A percentile compares a stretch with the other conserved stretches of the same genome.
Conservation (phyloP, 2,797 vertebrate species). For the Mormyrops boulengeri region DNA sequence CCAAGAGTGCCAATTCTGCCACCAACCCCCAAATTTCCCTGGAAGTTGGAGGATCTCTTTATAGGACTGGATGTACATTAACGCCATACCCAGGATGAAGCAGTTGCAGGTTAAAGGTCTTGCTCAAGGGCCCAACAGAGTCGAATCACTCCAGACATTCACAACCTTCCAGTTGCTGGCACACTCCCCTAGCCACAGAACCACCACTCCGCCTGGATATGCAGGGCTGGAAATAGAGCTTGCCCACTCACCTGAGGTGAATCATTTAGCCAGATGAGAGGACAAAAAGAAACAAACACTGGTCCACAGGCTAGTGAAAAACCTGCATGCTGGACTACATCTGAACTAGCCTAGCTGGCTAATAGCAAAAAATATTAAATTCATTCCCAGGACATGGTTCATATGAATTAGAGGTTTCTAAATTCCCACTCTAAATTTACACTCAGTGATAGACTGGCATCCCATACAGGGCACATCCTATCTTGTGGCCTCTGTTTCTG, state of each 20-base stretch:
- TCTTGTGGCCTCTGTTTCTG: not conserved
- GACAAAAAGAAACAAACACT: not conserved
- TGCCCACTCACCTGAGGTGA: not conserved
- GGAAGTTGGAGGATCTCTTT: not conserved
- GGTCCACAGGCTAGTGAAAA: not conserved
- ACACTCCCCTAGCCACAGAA: not conserved
- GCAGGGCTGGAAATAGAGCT: not conserved
- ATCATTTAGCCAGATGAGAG: not conserved
- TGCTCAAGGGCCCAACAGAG: not conserved
- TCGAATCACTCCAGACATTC: not conserved
- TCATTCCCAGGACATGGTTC: not conserved
- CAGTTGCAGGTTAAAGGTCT: not conserved
- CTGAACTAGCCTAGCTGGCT: not conserved
- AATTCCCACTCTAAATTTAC: not conserved
- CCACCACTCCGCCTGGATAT: not conserved
- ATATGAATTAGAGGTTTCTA: not conserved
- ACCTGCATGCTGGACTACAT: not conserved
- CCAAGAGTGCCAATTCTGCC: no score
- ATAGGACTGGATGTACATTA: not conserved
- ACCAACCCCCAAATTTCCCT: no score
- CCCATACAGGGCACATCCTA: not conserved
- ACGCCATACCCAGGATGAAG: not conserved
- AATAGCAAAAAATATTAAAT: not conserved
- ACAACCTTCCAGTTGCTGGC: not conserved
- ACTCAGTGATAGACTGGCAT: not conserved